These are phyloP conservation scores for Spheniscus humboldti DNA, from an alignment of 2,797 vertebrate genomes.

Conservation along the genomic window DNA sequence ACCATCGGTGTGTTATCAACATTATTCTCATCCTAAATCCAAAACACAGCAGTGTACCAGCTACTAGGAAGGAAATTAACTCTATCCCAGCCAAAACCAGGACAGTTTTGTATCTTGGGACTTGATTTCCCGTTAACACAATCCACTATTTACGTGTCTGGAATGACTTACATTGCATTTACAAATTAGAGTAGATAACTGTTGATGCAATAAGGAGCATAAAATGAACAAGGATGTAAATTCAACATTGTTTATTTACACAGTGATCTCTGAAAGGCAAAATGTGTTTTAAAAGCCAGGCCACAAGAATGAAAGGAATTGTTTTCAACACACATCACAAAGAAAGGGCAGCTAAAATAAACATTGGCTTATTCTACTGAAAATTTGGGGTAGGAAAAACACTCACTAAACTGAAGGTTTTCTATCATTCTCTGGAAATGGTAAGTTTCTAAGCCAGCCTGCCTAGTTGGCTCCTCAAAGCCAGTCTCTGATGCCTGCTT, in stretches of 20 bases:
- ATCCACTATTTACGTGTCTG: background rate
- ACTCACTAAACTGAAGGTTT: background rate
- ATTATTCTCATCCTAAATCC: no score
- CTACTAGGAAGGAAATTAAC: no score
- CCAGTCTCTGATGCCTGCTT: background rate
- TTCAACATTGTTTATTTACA: background rate
- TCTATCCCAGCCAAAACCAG: no score
- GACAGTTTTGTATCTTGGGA: background rate
- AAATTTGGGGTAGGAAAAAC: background rate
- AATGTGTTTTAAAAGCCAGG: background rate
- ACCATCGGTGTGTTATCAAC: no score
- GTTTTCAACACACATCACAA: background rate
- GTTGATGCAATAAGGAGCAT: background rate
- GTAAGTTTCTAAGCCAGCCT: background rate
- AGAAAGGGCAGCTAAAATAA: background rate
- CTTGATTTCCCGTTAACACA: background rate
- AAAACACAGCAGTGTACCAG: no score
- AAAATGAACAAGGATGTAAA: background rate
- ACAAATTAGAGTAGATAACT: background rate
- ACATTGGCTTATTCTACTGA: background rate
- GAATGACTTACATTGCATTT: background rate
- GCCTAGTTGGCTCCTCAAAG: background rate
- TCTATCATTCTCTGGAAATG: background rate
- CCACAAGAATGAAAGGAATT: background rate
- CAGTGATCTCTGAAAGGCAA: background rate